Evolutionary conservation across 1,140 invertebrate species (phyloP).

Genomic region (Eufriesea mexicana): DNA sequence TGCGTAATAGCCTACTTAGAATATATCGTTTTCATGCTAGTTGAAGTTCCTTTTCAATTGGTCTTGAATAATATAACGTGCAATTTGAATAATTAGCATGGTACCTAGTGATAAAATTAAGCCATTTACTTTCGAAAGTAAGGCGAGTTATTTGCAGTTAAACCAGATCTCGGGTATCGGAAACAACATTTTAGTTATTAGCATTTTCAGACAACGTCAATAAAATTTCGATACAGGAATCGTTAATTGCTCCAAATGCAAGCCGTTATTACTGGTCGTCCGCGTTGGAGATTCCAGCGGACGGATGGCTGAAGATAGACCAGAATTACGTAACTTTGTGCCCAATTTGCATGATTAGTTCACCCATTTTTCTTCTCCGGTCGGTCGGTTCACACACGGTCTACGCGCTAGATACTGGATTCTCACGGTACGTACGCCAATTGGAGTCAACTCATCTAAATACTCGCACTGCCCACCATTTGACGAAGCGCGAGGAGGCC

Average conservation of each 20-base stretch:
- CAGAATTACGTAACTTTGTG: constrained; percentile 55
- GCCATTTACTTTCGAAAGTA: not conserved
- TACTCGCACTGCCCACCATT: constrained; percentile 68
- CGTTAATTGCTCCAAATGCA: not conserved
- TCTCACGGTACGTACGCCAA: constrained; percentile 71
- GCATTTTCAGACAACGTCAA: not conserved
- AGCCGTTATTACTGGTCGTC: not conserved
- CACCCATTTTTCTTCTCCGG: constrained; percentile 61
- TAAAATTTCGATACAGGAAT: not conserved
- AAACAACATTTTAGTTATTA: not conserved
- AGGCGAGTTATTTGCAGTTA: not conserved
- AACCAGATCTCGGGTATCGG: not conserved
- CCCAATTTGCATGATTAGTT: constrained; percentile 70
- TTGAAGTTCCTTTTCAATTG: too few species aligned
- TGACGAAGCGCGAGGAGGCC: constrained; percentile 48
- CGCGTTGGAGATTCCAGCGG: not conserved
- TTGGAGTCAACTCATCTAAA: constrained; percentile 72
- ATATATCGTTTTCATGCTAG: too few species aligned
- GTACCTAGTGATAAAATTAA: not conserved
- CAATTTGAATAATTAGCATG: not conserved
- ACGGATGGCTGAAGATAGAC: constrained; percentile 41
- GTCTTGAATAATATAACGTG: too few species aligned
- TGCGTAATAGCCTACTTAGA: too few species aligned
- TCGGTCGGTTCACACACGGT: constrained; percentile 46
- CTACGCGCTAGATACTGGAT: constrained; percentile 69